Base-by-base conservation (phyloP, 2,888 invertebrate species). In the Philopedon plagiatum region DNA sequence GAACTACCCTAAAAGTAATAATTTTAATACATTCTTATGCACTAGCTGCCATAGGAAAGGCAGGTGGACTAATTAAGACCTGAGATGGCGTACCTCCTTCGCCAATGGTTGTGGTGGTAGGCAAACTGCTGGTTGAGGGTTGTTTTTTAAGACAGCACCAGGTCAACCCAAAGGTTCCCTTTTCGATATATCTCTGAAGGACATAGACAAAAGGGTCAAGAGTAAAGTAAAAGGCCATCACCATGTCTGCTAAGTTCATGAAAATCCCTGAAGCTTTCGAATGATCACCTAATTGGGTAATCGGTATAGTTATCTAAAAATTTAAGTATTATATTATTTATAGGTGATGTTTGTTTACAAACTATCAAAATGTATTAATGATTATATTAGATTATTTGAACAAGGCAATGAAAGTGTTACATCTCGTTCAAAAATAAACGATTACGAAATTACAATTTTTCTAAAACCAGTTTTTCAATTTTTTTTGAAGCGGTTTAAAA, bases 131-230 rank as follows among this genome's bases (percentile, higher is more conserved):
- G 66, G 74, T 76, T 19, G 74, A 76, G 44, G 76, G 76, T 61
- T 75, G 75, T 39, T 76, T 76, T 44, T 57, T 63, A 32, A 76
- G 74, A 64, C 71, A 76, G 66, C 80, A 80, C 62, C 80, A 80
- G 18, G 67, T 74, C 23, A 78, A 72, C 23, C 76, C 75, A 34
- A 76, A 78, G 65, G 78, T 78, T 26, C 81, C 79, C 71, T 78
- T 80, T 75, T 84, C 84, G 32, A 87, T 87, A 68, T 87, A 87
- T 70, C 93, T 88, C 83, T 93, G 89, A 26, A 94, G 87, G 57
- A 95, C 94, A 85, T 95, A 95, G 64, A 95, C 90, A 79, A 93
- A 92, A 1, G 95, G 95, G 85, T 95, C 93, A 74, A 94, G 88
- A 29, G 93, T 91, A 85, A 95, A 95, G 86, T 96, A 95, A 61